Percentiles rank a stretch among this genome's conserved stretches.
Conservation (phyloP, 2,113 vertebrate genomes). For the Scartelaos histophorus region DNA sequence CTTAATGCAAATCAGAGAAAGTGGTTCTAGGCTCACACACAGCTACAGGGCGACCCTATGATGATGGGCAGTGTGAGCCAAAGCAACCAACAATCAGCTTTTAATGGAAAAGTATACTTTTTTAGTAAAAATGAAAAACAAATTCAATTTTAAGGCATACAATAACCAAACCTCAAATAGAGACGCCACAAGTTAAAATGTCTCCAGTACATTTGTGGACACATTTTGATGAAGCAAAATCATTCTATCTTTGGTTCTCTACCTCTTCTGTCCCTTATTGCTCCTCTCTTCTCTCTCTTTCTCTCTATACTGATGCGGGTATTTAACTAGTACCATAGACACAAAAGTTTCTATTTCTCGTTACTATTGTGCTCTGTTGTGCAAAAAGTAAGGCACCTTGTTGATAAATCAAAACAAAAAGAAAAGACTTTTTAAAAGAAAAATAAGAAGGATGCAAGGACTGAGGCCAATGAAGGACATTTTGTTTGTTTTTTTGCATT, state of each 20-base stretch:
- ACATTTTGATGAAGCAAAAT: conserved; percentile 70
- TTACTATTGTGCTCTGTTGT: conserved; percentile 86
- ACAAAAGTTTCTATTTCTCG: conserved; percentile 83
- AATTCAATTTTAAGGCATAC: conserved; percentile 68
- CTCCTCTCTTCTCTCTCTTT: conserved; percentile 57
- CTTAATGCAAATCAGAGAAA: conserved; percentile 86
- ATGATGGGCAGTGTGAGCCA: conserved; percentile 71
- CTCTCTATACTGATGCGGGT: conserved; percentile 87
- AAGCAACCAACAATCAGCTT: conserved; percentile 80
- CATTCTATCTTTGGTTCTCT: conserved; percentile 77
- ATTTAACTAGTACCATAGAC: conserved; percentile 84
- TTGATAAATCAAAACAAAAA: conserved; percentile 76
- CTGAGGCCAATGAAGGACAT: conserved; percentile 55
- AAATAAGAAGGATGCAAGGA: conserved; percentile 62
- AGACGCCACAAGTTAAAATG: conserved; percentile 52
- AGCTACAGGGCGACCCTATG: conserved; percentile 63
- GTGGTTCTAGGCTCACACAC: conserved; percentile 75
- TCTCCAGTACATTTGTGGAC: conserved; percentile 57
- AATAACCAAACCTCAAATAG: conserved; percentile 72
- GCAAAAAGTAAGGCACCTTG: conserved; percentile 88
- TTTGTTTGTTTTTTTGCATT: conserved; percentile 51
- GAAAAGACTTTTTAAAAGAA: conserved; percentile 71
- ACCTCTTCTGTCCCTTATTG: conserved; percentile 76
- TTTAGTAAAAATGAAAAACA: conserved; percentile 62
- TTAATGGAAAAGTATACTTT: conserved; percentile 72